Percentiles rank a stretch among this genome's conserved stretches.
These are phyloP conservation scores for Clarias laeviceps DNA, from an alignment of 2,797 vertebrate genomes.

Conservation along the genomic window DNA sequence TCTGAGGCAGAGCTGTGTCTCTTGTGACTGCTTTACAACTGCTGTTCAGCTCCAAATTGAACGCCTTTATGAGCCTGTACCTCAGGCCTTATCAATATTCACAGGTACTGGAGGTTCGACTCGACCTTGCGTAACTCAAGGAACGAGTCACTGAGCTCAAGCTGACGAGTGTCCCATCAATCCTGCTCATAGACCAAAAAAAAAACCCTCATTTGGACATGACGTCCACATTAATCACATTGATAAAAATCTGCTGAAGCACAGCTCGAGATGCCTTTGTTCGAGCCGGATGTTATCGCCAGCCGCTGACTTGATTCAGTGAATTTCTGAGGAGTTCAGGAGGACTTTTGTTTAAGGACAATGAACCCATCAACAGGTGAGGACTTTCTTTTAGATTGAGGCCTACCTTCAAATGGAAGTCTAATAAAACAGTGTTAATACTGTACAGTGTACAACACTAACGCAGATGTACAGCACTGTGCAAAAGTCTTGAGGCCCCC, in stretches of 20 bases:
- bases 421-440: not conserved
- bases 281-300: not conserved
- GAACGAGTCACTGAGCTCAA: constrained; percentile 2
- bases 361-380: not conserved
- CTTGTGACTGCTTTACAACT: not conserved
- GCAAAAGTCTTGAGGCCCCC: too few relatives aligned
- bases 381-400: not conserved
- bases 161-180: constrained; percentile 21
- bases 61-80: not conserved
- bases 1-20: not conserved
- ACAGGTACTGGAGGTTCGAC: not conserved
- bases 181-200: constrained; percentile 38
- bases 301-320: not conserved
- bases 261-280: constrained; percentile 19
- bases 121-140: constrained; percentile 23
- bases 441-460: not conserved
- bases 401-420: not conserved
- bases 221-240: constrained; percentile 44
- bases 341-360: constrained; percentile 6
- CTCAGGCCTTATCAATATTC: constrained; percentile 36
- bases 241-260: constrained; percentile 49
- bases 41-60: not conserved
- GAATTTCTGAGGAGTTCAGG: not conserved
- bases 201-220: constrained; percentile 15
- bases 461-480: too few relatives aligned